phyloP scores from a whole-genome alignment of 2,797 vertebrate species.

The Chiloscyllium punctatum region DNA sequence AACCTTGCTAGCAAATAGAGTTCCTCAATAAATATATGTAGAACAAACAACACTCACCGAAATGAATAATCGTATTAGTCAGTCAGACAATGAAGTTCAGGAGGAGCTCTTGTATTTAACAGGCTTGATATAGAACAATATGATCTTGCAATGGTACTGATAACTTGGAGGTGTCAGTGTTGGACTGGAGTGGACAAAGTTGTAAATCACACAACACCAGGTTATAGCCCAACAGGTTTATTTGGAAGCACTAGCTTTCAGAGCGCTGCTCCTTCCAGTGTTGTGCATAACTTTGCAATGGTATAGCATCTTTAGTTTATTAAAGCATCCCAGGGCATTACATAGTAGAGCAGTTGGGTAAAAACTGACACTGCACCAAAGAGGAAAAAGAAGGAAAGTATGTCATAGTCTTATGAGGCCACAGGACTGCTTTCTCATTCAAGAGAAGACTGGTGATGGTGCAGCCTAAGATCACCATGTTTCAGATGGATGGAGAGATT shows the following conservation, averaged over 20 bases:
- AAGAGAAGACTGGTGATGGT: too few species aligned
- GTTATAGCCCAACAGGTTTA: too few species aligned
- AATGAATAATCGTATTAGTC: background rate
- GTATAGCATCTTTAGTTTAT: background rate
- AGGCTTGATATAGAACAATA: background rate
- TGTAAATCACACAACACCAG: too few species aligned
- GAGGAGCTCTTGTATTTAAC: background rate
- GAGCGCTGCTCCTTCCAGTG: too few species aligned
- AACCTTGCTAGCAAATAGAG: background rate
- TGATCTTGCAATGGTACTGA: background rate
- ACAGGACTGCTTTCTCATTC: too few species aligned
- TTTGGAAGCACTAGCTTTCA: too few species aligned
- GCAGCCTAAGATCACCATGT: too few species aligned
- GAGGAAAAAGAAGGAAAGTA: too few species aligned
- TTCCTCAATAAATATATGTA: background rate
- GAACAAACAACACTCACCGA: background rate
- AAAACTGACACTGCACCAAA: background rate
- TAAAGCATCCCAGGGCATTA: background rate
- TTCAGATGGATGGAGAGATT: too few species aligned
- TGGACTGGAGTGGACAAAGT: too few species aligned
- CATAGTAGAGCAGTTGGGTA: background rate
- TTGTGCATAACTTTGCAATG: background rate
- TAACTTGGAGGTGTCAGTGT: too few species aligned
- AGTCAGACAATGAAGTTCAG: background rate
- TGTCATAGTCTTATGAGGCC: too few species aligned